phyloP scores from a whole-genome alignment of 2,888 invertebrate genomes.

The Mythimna impura region DNA sequence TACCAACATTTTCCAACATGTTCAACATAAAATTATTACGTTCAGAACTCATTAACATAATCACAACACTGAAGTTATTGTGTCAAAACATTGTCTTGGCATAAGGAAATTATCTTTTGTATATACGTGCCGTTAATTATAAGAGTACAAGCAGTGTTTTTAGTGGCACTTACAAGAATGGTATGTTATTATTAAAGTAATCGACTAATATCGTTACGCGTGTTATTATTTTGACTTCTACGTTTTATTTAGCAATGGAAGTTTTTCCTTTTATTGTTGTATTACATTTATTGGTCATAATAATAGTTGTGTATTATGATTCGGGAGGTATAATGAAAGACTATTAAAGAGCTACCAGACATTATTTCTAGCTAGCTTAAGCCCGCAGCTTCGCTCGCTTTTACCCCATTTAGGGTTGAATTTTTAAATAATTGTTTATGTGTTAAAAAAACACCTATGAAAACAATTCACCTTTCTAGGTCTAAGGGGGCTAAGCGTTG shows the following conservation, averaged over 20 bases:
- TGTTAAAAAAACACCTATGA: no score
- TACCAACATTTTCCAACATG: constrained; percentile 53
- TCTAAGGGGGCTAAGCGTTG: no score
- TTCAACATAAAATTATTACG: constrained; percentile 61
- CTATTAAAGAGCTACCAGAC: not conserved
- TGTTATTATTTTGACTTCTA: not conserved
- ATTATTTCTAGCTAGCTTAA: no score
- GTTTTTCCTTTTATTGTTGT: not conserved
- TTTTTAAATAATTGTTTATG: no score
- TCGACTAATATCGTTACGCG: constrained; percentile 21
- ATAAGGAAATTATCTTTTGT: constrained; percentile 61
- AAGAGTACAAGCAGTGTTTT: constrained; percentile 15
- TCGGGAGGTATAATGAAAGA: not conserved
- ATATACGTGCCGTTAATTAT: constrained; percentile 27
- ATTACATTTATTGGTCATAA: not conserved
- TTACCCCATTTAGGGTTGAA: no score
- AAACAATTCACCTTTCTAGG: no score
- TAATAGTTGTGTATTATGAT: not conserved
- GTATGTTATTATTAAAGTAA: constrained; percentile 14
- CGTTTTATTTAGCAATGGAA: not conserved
- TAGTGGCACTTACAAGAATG: constrained; percentile 3
- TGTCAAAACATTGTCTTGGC: constrained; percentile 58
- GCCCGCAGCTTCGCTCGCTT: no score
- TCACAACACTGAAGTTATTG: constrained; percentile 62
- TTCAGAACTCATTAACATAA: constrained; percentile 61